Conservation (phyloP, 2,797 vertebrate species). For the Tapirus indicus region DNA sequence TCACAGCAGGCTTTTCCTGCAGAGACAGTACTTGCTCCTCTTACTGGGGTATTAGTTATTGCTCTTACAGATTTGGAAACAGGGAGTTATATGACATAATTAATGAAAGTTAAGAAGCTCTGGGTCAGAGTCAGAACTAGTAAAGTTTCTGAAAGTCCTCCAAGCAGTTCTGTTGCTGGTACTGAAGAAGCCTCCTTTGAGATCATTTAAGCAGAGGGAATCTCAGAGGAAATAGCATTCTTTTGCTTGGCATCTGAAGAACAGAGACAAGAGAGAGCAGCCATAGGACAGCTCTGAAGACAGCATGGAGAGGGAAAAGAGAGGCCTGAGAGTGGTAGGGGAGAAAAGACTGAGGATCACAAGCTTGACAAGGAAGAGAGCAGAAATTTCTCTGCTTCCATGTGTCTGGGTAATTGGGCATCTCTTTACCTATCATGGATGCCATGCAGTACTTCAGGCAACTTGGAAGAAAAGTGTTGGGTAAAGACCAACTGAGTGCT, state of each 20-base stretch:
- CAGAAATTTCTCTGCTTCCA: constrained; percentile 40
- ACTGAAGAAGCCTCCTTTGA: neutral
- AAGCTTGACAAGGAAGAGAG: constrained; percentile 18
- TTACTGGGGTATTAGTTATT: constrained; percentile 42
- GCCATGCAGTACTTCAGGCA: constrained; percentile 25
- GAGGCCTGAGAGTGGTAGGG: neutral
- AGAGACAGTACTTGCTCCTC: constrained; percentile 46
- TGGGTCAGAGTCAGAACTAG: constrained; percentile 43
- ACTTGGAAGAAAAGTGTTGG: constrained; percentile 53
- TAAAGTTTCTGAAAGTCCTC: constrained; percentile 20
- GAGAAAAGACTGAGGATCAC: constrained; percentile 18
- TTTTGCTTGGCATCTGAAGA: constrained; percentile 39
- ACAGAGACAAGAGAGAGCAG: neutral
- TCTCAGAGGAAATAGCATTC: neutral
- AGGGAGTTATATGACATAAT: neutral
- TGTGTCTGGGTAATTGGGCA: constrained; percentile 23
- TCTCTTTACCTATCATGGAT: constrained; percentile 49
- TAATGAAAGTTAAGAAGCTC: constrained; percentile 42
- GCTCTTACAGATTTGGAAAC: constrained; percentile 63
- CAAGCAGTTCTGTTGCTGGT: constrained; percentile 17
- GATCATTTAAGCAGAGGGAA: constrained; percentile 26
- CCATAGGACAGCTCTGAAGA: neutral
- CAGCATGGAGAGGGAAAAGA: neutral
- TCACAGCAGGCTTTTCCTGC: constrained; percentile 11
- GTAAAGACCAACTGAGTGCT: constrained; percentile 44